phyloP scores from a whole-genome alignment of 1,140 invertebrate genomes.

The Aphidius gifuensis region DNA sequence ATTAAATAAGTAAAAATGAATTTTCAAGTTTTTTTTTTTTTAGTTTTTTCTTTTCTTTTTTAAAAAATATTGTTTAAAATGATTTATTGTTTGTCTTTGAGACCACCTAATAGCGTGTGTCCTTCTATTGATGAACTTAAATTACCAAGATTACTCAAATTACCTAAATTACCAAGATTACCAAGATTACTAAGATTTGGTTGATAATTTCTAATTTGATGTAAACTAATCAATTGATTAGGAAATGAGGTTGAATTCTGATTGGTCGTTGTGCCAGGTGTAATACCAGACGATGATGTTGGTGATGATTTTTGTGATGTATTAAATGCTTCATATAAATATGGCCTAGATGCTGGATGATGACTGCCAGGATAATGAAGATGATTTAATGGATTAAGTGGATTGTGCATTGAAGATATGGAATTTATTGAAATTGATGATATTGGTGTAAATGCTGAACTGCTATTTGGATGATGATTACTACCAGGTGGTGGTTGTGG shows the following conservation, averaged over 20 bases:
- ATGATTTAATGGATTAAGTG: conserved; percentile 67
- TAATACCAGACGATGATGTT: conserved; percentile 42
- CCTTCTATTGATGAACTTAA: conserved; percentile 50
- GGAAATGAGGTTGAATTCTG: conserved; percentile 75
- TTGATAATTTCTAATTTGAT: conserved; percentile 95
- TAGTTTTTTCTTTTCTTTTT: conserved; percentile 24
- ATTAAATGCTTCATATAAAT: conserved; percentile 90
- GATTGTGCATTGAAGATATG: conserved; percentile 52
- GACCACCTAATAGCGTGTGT: conserved; percentile 46
- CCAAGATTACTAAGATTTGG: conserved; percentile 62
- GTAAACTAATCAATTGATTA: conserved; percentile 91
- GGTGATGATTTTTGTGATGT: conserved; percentile 56
- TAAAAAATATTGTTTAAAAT: not conserved
- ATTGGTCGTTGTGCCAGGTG: conserved; percentile 41
- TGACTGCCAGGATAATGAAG: conserved; percentile 56
- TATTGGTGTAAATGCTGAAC: conserved; percentile 88
- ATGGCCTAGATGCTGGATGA: conserved; percentile 73
- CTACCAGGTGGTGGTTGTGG: conserved; percentile 50
- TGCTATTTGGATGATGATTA: conserved; percentile 60
- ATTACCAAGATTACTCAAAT: conserved; percentile 49
- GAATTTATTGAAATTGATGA: conserved; percentile 74
- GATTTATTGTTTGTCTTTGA: conserved; percentile 51
- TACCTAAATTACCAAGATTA: conserved; percentile 48
- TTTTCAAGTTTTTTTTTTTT: conserved; percentile 40
- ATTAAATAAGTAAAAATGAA: conserved; percentile 11